Conservation (phyloP, 2,113 vertebrate genomes). For the Phasianus colchicus region DNA sequence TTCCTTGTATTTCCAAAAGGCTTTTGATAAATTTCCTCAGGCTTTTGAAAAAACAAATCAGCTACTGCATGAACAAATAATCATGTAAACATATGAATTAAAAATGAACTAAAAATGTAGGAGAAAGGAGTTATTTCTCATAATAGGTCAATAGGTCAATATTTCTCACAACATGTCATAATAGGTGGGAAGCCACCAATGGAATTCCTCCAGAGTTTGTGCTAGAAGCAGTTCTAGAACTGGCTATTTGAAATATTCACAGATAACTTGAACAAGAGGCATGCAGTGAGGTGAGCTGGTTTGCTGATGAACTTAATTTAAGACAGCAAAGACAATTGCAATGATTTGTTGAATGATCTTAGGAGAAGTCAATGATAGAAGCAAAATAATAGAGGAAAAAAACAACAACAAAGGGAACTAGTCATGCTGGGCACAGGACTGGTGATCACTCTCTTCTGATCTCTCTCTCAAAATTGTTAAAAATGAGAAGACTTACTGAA, state of each 20-base stretch:
- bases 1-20: neutral
- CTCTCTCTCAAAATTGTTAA: too few relatives aligned
- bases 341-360: neutral
- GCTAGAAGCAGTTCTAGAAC: accelerated
- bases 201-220: neutral
- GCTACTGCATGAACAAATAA: neutral
- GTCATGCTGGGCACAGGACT: too few relatives aligned
- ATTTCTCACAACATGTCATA: too few relatives aligned
- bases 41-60: neutral
- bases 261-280: neutral
- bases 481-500: too few relatives aligned
- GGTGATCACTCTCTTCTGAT: too few relatives aligned
- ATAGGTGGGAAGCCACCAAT: neutral
- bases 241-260: neutral
- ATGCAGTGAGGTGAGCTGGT: neutral
- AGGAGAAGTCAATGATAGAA: neutral
- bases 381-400: too few relatives aligned
- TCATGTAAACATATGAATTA: neutral
- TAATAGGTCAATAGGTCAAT: neutral
- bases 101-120: accelerated
- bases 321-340: neutral
- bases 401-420: too few relatives aligned
- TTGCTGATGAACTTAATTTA: neutral
- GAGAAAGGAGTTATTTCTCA: accelerated
- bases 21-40: neutral